A percentile compares a stretch with the other conserved stretches of the same genome.
These are phyloP conservation scores for Paramormyrops kingsleyae DNA, from an alignment of 2,113 vertebrate genomes.

Conservation along the genomic window DNA sequence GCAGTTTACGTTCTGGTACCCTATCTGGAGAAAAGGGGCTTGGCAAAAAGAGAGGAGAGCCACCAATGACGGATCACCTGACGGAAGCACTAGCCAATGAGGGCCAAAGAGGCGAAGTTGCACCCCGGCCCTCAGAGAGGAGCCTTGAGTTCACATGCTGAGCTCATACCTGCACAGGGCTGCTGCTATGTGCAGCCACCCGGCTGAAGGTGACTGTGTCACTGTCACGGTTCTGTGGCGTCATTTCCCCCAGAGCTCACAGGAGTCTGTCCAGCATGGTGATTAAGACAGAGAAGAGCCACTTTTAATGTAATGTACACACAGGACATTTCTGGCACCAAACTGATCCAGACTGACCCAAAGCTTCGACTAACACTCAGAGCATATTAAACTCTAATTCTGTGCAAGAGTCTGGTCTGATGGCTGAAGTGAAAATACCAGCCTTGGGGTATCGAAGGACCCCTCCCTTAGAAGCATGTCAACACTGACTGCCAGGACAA, in stretches of 20 bases:
- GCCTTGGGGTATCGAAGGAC: not conserved
- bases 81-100: not conserved
- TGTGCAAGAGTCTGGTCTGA: not conserved
- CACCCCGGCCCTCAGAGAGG: not conserved
- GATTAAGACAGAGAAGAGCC: not conserved
- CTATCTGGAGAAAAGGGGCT: not conserved
- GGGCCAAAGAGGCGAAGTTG: not conserved
- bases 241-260: not conserved
- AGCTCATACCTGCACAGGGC: not conserved
- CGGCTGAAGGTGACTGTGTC: not conserved
- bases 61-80: not conserved
- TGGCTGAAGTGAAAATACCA: not conserved
- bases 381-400: not conserved
- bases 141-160: not conserved
- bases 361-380: not conserved
- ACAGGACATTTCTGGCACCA: not conserved
- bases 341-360: not conserved
- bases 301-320: not conserved
- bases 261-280: not conserved
- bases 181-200: not conserved
- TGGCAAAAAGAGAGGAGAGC: not conserved
- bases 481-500: not conserved
- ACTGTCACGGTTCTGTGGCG: not conserved
- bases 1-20: not conserved
- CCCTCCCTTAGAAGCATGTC: not conserved